Evolutionary conservation across 1,140 invertebrate species (phyloP).

Genomic region (Panagrolaimus sp.): DNA sequence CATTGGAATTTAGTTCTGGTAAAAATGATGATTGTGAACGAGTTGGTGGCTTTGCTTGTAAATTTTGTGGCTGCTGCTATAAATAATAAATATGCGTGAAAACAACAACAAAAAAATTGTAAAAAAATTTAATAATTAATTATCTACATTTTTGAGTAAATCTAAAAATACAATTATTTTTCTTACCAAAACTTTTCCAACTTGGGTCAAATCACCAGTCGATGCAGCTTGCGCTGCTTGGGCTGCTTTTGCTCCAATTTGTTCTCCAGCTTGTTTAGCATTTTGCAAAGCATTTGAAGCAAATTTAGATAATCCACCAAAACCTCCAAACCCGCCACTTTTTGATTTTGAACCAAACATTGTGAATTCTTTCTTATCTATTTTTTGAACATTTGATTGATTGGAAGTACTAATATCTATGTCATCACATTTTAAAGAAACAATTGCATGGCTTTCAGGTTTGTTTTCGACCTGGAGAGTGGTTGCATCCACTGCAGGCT

Average conservation of each 20-base stretch:
- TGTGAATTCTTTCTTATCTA: neutral
- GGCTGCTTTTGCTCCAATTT: conserved; percentile 37
- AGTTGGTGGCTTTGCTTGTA: conserved; percentile 6
- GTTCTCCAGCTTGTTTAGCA: conserved; percentile 42
- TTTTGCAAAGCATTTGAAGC: conserved; percentile 40
- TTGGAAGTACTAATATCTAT: too few species aligned
- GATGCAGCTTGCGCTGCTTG: conserved; percentile 34
- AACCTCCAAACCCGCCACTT: conserved; percentile 27
- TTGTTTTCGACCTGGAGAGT: conserved; percentile 2
- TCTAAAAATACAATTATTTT: neutral
- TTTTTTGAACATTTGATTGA: too few species aligned
- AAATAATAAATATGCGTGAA: neutral
- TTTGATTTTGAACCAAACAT: conserved; percentile 8
- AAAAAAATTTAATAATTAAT: conserved; percentile 9
- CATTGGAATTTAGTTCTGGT: neutral
- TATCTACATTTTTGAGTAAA: neutral
- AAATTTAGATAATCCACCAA: conserved; percentile 46
- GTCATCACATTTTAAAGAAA: too few species aligned
- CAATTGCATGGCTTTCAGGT: conserved; percentile 2
- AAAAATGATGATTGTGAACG: conserved; percentile 12
- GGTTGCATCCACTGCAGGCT: conserved; percentile 2
- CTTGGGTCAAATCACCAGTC: conserved; percentile 33
- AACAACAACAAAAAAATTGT: neutral
- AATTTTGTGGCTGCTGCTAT: neutral
- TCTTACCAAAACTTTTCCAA: conserved; percentile 17